phyloP scores from a whole-genome alignment of 2,888 invertebrate species.

The Synergus gifuensis region DNA sequence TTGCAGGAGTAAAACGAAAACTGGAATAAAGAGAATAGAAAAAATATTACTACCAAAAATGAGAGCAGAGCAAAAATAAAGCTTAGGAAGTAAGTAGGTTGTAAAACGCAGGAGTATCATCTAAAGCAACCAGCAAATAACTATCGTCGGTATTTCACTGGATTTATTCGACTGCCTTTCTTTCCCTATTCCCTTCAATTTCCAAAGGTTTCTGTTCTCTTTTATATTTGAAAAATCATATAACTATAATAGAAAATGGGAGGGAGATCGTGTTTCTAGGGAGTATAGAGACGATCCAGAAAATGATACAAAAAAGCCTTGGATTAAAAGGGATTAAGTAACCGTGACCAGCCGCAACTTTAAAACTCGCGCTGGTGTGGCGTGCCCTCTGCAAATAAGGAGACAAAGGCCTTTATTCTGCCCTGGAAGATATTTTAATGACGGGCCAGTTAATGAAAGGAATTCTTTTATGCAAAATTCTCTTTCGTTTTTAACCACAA shows the following conservation, averaged over 20 bases:
- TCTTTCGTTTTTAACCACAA: conserved; percentile 33
- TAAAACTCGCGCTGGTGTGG: conserved; percentile 53
- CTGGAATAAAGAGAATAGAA: conserved; percentile 7
- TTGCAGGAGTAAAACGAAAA: conserved; percentile 21
- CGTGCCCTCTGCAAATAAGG: conserved; percentile 52
- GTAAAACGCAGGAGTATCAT: conserved; percentile 60
- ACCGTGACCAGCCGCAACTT: conserved; percentile 46
- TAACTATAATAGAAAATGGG: conserved; percentile 34
- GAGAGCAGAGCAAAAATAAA: conserved; percentile 48
- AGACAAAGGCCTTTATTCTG: conserved; percentile 61
- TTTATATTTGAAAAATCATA: conserved; percentile 37
- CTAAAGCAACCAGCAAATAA: conserved; percentile 57
- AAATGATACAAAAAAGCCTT: conserved; percentile 28
- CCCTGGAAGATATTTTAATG: conserved; percentile 57
- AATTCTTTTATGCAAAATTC: conserved; percentile 44
- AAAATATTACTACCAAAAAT: conserved; percentile 13
- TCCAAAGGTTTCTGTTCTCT: conserved; percentile 4
- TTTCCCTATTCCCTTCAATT: conserved; percentile 11
- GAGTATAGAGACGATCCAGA: neutral
- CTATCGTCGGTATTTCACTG: conserved; percentile 47
- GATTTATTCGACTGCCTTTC: conserved; percentile 10
- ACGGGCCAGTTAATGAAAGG: conserved; percentile 57
- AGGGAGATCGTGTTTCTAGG: neutral
- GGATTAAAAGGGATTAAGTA: conserved; percentile 48
- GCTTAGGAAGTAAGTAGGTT: conserved; percentile 58